Evolutionary conservation across 2,888 invertebrate genomes (phyloP), one percentile per base, ranked within the genome.

Genomic region (Sericinus montela): DNA sequence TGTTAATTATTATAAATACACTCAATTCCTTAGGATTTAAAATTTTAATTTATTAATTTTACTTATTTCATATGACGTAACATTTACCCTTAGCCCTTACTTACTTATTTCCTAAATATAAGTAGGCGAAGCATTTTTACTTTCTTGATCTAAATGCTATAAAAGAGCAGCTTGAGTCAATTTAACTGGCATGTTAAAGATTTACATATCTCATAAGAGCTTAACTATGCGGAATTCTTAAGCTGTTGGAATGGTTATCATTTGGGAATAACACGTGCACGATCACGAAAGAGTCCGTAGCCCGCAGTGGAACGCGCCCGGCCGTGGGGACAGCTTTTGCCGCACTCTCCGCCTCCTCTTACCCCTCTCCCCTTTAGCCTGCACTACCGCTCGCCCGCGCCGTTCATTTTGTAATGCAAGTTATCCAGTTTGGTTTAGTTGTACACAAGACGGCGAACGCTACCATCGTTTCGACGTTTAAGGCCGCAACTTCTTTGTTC

Each of bases 391-490:
- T 44, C 38, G 37, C 39, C 39, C 38, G 48, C 48, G 56, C 61
- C 53, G 57, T 56, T 60, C 59, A 58, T 63, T 59, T 58, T 59
- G 56, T 58, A 65, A 57, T 59, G 44, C 44, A 49, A 44, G 35
- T 30, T 35, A 38, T 56, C 60, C 60, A 59, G 62, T 64, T 62
- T 61, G 57, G 56, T 60, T 68, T 77, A 84, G 85, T 84, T 70
- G 80, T 71, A 72, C 67, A 65, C 69, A 69, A 66, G 70, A 67
- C 69, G 60, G 73, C 74, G 73, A 62, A 55, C 67, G 67, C 53
- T 61, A 49, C 62, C 69, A 73, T 65, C 70, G 75, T 70, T 56
- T 59, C 60, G 60, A 53, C 53, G 52, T 52, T 56, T 52, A 50
- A 48, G 42, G 53, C 56, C 58, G 58, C 60, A 59, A 60, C 63